phyloP scores from a whole-genome alignment of 92 coral and sea anemone species.

The Porites rus region DNA sequence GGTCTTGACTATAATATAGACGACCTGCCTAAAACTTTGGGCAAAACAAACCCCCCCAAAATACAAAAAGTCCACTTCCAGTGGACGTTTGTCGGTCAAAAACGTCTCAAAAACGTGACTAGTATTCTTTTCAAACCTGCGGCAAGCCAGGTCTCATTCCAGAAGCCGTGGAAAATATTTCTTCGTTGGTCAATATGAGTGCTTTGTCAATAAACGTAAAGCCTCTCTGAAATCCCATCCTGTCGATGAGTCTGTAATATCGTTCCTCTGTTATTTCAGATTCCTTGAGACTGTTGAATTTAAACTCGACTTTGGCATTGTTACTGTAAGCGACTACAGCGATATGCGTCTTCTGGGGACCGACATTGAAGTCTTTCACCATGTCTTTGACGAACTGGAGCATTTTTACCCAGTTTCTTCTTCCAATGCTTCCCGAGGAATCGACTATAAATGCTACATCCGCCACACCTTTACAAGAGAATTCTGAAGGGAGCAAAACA shows the following conservation, averaged over 20 bases:
- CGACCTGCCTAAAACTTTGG: no score
- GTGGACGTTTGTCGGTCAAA: no score
- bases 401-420: no score
- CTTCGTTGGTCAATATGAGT: slow-evolving; percentile 28
- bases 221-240: slow-evolving; percentile 54
- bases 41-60: no score
- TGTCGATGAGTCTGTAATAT: slow-evolving; percentile 21
- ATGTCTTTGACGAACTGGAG: slow-evolving; percentile 29
- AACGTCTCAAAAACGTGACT: no score
- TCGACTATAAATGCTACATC: no score
- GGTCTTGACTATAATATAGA: no score
- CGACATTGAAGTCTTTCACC: slow-evolving; percentile 44
- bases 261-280: slow-evolving; percentile 16
- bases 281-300: slow-evolving; percentile 39
- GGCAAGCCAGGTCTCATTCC: background rate
- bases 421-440: no score
- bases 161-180: slow-evolving; percentile 26
- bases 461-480: no score
- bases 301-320: slow-evolving; percentile 43
- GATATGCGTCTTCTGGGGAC: slow-evolving; percentile 59
- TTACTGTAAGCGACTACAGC: slow-evolving; percentile 65
- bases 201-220: slow-evolving; percentile 68
- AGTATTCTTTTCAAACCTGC: no score
- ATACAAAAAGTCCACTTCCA: no score
- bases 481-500: no score